Conservation (phyloP, 2,888 invertebrate genomes). For the Yponomeuta sedellus region DNA sequence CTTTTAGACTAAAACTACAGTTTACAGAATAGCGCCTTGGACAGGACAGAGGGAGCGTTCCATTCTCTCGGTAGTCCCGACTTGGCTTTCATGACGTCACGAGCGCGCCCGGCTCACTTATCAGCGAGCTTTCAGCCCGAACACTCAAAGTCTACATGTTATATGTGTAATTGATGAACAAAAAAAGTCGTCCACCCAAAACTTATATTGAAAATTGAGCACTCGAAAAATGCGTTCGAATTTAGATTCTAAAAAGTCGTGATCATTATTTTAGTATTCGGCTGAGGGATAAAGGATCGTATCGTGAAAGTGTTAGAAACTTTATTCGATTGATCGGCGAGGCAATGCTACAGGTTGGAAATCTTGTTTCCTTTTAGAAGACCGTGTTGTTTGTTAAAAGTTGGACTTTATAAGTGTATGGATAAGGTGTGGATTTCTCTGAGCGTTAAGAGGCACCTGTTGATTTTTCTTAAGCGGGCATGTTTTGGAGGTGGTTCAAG, state of each 20-base stretch:
- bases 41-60: conserved; percentile 63
- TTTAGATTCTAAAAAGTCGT: not conserved
- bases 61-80: conserved; percentile 72
- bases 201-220: too few species aligned
- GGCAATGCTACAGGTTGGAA: conserved; percentile 55
- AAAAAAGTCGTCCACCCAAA: not conserved
- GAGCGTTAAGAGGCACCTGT: conserved; percentile 64
- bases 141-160: not conserved
- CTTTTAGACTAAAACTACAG: not conserved
- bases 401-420: conserved; percentile 43
- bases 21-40: conserved; percentile 54
- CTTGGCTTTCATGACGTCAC: conserved; percentile 68
- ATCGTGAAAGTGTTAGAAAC: conserved; percentile 6
- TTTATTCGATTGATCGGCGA: not conserved
- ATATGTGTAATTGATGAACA: not conserved
- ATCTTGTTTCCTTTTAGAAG: conserved; percentile 26
- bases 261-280: not conserved
- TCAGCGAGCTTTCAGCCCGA: conserved; percentile 29
- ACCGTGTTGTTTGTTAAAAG: conserved; percentile 38
- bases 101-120: conserved; percentile 33
- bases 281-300: not conserved
- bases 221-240: too few species aligned
- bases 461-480: conserved; percentile 56
- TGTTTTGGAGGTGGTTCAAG: conserved; percentile 56
- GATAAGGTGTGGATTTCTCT: conserved; percentile 55